Evolutionary conservation across 2,888 invertebrate species (phyloP).

Genomic region (Eucera pruinosa): DNA sequence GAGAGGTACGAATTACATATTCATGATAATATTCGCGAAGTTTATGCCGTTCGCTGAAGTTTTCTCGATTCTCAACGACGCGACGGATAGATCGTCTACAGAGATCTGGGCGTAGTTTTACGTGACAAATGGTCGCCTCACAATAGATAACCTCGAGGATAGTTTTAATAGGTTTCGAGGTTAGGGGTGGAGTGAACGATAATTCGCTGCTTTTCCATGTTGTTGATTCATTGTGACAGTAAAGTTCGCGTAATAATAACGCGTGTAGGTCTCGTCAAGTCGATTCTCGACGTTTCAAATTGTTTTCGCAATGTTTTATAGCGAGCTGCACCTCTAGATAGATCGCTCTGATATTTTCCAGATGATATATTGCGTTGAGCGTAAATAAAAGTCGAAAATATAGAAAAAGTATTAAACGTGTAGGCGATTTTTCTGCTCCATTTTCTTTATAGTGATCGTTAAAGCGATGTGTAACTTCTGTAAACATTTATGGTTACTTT

Average conservation of each 20-base stretch:
- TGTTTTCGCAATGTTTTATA: conserved; percentile 24
- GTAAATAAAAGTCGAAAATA: conserved; percentile 2
- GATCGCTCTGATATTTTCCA: background rate
- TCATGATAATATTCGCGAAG: too few species aligned
- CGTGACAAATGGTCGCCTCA: conserved; percentile 32
- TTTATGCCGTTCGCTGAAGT: conserved; percentile 6
- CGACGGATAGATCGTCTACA: background rate
- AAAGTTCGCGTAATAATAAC: conserved; percentile 29
- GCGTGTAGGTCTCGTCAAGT: background rate
- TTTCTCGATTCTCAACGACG: background rate
- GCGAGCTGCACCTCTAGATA: background rate
- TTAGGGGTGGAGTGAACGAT: background rate
- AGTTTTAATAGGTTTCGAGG: conserved; percentile 18
- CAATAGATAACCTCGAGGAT: conserved; percentile 28
- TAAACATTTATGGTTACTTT: background rate
- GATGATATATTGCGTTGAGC: background rate
- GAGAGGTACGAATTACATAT: too few species aligned
- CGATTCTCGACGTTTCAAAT: conserved; percentile 14
- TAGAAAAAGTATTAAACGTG: background rate
- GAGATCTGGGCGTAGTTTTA: conserved; percentile 23
- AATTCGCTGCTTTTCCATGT: conserved; percentile 15
- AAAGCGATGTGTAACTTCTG: too few species aligned
- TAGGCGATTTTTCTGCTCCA: background rate
- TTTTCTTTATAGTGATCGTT: conserved; percentile 1
- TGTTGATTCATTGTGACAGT: conserved; percentile 33